These are phyloP conservation scores for Gallinago media DNA, from an alignment of 2,113 vertebrate genomes.

Conservation along the genomic window DNA sequence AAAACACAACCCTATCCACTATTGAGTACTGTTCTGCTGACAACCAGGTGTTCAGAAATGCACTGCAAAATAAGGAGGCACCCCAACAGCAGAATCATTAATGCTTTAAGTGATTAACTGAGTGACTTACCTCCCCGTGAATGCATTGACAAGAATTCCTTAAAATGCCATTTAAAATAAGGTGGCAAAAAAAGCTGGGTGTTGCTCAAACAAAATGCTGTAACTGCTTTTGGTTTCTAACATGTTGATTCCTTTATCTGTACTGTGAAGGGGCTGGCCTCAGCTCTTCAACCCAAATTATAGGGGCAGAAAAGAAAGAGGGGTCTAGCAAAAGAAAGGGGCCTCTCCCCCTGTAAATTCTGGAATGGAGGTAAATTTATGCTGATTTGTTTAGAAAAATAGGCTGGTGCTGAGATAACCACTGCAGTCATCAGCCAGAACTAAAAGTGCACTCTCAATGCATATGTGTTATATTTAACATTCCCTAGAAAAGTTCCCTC, in stretches of 20 bases:
- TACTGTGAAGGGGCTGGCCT: background rate
- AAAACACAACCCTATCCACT: background rate
- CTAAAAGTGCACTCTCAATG: background rate
- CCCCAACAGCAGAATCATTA: background rate
- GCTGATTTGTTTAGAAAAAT: background rate
- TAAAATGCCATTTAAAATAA: background rate
- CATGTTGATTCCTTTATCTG: accelerated
- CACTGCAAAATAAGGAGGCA: background rate
- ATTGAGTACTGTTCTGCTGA: background rate
- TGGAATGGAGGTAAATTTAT: background rate
- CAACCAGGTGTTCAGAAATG: background rate
- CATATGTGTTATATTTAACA: background rate
- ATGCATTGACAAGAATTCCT: background rate
- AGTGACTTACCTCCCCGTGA: background rate
- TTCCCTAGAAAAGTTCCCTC: background rate
- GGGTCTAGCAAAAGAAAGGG: background rate
- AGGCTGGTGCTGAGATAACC: background rate
- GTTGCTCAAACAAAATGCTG: background rate
- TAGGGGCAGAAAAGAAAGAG: accelerated
- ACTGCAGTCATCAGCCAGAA: background rate
- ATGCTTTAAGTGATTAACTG: background rate
- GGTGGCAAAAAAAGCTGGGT: background rate
- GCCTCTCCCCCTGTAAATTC: background rate
- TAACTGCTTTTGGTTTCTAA: background rate
- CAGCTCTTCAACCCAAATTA: background rate